These are phyloP conservation scores for Odocoileus virginianus DNA, from an alignment of 2,113 vertebrate species.

Conservation along the genomic window DNA sequence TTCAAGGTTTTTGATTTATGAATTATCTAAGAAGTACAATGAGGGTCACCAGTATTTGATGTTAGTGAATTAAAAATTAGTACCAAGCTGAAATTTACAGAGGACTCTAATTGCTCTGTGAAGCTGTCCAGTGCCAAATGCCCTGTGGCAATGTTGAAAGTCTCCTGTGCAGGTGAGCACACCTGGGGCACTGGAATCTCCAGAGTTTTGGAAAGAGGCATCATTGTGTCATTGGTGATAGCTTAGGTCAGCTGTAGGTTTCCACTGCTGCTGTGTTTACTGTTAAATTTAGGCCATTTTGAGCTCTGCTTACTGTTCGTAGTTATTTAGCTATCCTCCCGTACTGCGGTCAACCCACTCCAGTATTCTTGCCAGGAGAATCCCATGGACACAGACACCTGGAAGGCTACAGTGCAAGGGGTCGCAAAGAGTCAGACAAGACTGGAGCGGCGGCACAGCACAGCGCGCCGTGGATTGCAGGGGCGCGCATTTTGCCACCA, in stretches of 20 bases:
- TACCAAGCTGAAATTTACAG: background rate
- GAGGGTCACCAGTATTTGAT: background rate
- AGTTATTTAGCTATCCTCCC: background rate
- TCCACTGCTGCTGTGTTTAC: background rate
- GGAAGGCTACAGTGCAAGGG: background rate
- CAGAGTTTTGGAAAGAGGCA: background rate
- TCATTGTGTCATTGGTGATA: background rate
- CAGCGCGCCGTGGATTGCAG: fast-evolving
- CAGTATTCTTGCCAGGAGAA: background rate
- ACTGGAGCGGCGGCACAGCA: fast-evolving
- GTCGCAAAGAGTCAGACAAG: background rate
- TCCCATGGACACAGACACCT: background rate
- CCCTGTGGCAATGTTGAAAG: fast-evolving
- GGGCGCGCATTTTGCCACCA: background rate
- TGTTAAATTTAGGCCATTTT: background rate
- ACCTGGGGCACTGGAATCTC: background rate
- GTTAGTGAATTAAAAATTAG: background rate
- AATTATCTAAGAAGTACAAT: background rate
- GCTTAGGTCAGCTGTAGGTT: background rate
- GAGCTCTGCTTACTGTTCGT: background rate
- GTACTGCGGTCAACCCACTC: background rate
- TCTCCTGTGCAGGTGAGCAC: background rate
- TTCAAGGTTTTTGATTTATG: background rate
- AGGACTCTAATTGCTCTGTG: background rate
- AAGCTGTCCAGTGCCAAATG: background rate